Percentiles rank a stretch among this genome's conserved stretches.
Evolutionary conservation across 2,113 vertebrate species (phyloP).

Genomic region (Etheostoma cragini): DNA sequence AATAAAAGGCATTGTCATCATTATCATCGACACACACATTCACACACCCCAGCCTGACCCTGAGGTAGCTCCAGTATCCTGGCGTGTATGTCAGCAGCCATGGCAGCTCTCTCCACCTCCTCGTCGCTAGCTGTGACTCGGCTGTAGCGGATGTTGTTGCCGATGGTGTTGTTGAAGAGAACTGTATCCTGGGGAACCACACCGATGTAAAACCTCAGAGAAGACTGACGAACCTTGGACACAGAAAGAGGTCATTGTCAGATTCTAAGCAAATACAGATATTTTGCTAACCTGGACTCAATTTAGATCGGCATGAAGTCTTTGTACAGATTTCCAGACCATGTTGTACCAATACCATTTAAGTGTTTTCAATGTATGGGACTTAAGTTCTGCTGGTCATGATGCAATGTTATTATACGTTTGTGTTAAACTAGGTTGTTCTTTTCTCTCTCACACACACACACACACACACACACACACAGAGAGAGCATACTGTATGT

Average conservation of each 20-base stretch:
- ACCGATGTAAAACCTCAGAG: constrained; percentile 88
- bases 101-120: constrained; percentile 89
- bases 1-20: not conserved
- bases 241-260: not conserved
- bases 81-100: constrained; percentile 89
- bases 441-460: not conserved
- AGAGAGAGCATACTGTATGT: constrained; percentile 30
- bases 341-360: not conserved
- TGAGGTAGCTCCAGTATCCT: constrained; percentile 88
- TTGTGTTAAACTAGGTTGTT: not conserved
- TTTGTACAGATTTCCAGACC: not conserved
- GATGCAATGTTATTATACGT: not conserved
- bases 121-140: constrained; percentile 83
- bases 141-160: constrained; percentile 92
- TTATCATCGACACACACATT: not conserved
- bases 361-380: not conserved
- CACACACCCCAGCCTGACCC: constrained; percentile 75
- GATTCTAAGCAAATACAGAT: not conserved
- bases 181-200: constrained; percentile 94
- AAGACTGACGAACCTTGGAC: constrained; percentile 87
- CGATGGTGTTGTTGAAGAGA: constrained; percentile 91
- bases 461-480: constrained; percentile 27
- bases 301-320: not conserved
- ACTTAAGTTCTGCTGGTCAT: not conserved
- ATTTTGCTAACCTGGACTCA: not conserved